Base-by-base conservation (phyloP, 2,888 invertebrate species). In the Drosophila fulvimacula region DNA sequence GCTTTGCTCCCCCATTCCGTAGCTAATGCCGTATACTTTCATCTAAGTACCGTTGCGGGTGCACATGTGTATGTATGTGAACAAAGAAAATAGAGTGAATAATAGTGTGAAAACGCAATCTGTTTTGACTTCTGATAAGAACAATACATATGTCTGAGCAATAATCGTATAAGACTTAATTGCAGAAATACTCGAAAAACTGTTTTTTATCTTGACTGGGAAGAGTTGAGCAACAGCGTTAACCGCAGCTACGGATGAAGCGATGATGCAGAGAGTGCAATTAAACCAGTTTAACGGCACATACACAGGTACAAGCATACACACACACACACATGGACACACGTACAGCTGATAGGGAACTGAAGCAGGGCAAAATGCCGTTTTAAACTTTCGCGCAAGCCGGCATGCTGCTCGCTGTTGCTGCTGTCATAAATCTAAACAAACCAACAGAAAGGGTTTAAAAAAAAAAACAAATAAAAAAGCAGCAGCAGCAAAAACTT, bases 251-350 rank as follows among this genome's bases (percentile, higher is more conserved):
- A 42, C 62, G 51, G 65, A 70, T 60, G 65, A 56, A 59, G 24
- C 36, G 61, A 67, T 41, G 57, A 56, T 67, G 70, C 61, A 61
- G 72, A 67, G 63, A 67, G 63, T 81, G 77, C 75, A 82, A 84
- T 75, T 79, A 81, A 85, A 82, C 82, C 81, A 75, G 85, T 83
- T 83, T 82, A 84, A 81, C 72, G 76, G 77, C 79, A 75, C 58
- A 63, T 49, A 64, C 44, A 57, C n/a, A 66, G 19, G 21, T 36
- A n/a, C 36, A 52, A n/a, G 11, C 36, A 52, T 52, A 57, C 19
- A 67, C 39, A 44, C 9, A 66, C 15, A 38, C 15, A 27, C 34
- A 60, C 10, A 30, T 6, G 7, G 27, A 57, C 32, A 69, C 30
- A 63, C 5, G 56, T 39, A 49, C 58, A 73, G 48, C 59, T 65